phyloP scores from a whole-genome alignment of 1,140 invertebrate species.

The Chionoecetes opilio region DNA sequence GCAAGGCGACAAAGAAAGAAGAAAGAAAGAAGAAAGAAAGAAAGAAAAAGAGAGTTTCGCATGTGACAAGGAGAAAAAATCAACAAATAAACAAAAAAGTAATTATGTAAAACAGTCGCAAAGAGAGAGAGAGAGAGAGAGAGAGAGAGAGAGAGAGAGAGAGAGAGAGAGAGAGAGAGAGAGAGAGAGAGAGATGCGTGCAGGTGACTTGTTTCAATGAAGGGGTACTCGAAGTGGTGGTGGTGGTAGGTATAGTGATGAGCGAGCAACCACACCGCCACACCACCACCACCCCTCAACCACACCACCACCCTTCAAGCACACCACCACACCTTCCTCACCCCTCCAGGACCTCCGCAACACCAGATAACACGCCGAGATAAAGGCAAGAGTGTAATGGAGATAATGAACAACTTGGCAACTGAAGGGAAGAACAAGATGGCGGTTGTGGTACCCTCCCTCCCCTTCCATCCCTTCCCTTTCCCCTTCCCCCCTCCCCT shows the following conservation, averaged over 20 bases:
- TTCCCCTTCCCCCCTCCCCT: background rate
- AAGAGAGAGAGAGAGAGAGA: conserved; percentile 22
- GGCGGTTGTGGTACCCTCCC: background rate
- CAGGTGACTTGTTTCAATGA: background rate
- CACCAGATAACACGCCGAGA: background rate
- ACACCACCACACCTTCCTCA: conserved; percentile 7
- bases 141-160: background rate
- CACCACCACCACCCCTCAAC: conserved; percentile 18
- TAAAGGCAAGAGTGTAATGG: background rate
- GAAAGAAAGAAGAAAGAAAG: conserved; percentile 37
- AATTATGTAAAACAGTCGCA: too few species aligned
- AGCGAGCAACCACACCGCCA: background rate
- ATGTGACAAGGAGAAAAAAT: too few species aligned
- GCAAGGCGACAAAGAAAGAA: background rate
- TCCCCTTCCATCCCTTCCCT: background rate
- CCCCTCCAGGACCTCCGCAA: background rate
- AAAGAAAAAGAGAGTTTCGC: conserved; percentile 37
- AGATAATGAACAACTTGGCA: conserved; percentile 29
- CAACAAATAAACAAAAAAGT: too few species aligned
- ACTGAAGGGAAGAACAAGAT: conserved; percentile 28
- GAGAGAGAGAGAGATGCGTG: conserved; percentile 1
- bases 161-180: conserved; percentile 39
- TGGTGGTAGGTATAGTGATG: background rate
- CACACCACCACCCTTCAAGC: background rate
- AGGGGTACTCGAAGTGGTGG: background rate